Base-by-base conservation (phyloP, 1,140 invertebrate genomes). In the Zaprionus lachaisei region DNA sequence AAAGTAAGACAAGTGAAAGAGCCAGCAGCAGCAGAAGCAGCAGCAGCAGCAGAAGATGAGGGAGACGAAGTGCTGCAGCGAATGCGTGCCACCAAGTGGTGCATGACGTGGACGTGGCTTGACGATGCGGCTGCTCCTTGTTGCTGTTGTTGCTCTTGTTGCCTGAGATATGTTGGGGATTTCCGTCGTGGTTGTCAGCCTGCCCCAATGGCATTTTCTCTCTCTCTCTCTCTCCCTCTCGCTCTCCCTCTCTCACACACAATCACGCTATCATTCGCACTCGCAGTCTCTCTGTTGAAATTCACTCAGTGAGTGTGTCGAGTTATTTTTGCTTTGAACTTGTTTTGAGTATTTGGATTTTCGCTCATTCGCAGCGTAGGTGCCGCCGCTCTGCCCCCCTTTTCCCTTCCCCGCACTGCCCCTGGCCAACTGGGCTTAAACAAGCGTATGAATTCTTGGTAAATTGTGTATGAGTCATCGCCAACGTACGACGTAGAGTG, bases 401-500 rank as follows among this genome's bases (percentile, higher is more conserved):
- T 51, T 20, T 49, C 24, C 41, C 34, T n/a, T 24, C 38, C 9
- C 3, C 17, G 1, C 5, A 31, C n/a, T 64, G 11, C 66, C 31
- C 44, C 24, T n/a, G 3, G 49, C 58, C 72, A 85, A 79, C 73
- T 77, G 54, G 84, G 85, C 81, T 80, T 81, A 83, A 87, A 73
- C 67, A 83, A 87, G 69, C 84, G 75, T 76, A 84, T 80, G 85
- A 89, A 80, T 90, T 90, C 85, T 82, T 67, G 73, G 71, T 90
- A 90, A 90, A 86, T 82, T 61, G 81, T 51, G 69, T 64, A 81
- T 90, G 85, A 90, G 76, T 90, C 85, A 90, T 90, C 85, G 34
- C 5, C 24, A 34, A 34, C 31, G 31, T 34, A 17, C 41, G 41
- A 47, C 31, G 37, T 70, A 44, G 47, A 24, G 54, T 47, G 47